Percentiles rank a stretch among this genome's conserved stretches.
These are phyloP conservation scores for Petrocephalus zakoni DNA, from an alignment of 2,113 vertebrate species.

Conservation along the genomic window DNA sequence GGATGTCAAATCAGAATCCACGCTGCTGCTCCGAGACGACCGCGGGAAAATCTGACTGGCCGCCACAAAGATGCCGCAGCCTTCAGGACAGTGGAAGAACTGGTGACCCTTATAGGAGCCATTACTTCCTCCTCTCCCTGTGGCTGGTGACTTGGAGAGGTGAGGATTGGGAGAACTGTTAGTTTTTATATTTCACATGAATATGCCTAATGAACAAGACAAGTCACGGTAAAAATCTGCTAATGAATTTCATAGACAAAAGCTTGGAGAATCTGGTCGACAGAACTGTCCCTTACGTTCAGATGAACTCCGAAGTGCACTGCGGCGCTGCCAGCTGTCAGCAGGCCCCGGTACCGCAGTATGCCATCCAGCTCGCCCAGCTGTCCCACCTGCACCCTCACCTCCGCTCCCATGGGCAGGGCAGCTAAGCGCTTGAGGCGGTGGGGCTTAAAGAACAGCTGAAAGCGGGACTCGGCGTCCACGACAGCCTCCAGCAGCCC, in stretches of 20 bases:
- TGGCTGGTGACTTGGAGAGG: conserved; percentile 43
- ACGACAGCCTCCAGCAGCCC: conserved; percentile 60
- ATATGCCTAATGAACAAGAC: background rate
- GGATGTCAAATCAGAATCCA: background rate
- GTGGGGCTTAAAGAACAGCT: conserved; percentile 47
- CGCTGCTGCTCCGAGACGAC: conserved; percentile 19
- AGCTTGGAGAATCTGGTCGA: background rate
- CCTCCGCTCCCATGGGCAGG: conserved; percentile 43
- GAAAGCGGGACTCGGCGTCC: conserved; percentile 55
- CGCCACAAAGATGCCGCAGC: conserved; percentile 60
- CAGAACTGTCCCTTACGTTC: conserved; percentile 42
- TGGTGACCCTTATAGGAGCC: conserved; percentile 62
- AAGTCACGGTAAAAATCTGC: background rate
- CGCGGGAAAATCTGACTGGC: conserved; percentile 44
- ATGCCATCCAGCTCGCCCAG: conserved; percentile 57
- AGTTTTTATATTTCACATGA: background rate
- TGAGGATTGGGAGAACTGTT: background rate
- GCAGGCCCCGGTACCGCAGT: conserved; percentile 59
- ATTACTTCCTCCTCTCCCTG: conserved; percentile 52
- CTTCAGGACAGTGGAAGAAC: conserved; percentile 62
- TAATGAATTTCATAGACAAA: background rate
- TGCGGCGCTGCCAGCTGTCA: conserved; percentile 48
- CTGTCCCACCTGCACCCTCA: conserved; percentile 54
- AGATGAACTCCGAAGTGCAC: conserved; percentile 67
- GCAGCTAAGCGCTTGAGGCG: conserved; percentile 46